Evolutionary conservation across 2,888 invertebrate species (phyloP).

Genomic region (Lochmaea crataegi): DNA sequence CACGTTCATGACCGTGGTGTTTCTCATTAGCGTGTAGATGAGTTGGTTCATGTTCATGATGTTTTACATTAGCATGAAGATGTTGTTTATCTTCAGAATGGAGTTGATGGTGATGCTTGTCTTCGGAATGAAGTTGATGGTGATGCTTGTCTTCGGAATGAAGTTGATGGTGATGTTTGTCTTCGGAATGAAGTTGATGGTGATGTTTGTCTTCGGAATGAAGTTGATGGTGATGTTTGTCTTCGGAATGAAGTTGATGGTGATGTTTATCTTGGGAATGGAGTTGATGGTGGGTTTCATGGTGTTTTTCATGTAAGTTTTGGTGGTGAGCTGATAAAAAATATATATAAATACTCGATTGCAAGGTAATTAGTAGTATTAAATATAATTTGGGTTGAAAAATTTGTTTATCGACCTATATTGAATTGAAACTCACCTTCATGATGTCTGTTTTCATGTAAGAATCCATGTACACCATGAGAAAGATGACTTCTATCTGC

Average conservation of each 20-base stretch:
- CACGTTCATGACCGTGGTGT: conserved; percentile 5
- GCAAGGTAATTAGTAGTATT: too few species aligned
- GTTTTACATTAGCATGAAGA: conserved; percentile 9
- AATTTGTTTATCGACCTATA: too few species aligned
- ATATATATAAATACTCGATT: background rate
- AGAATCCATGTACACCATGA: background rate
- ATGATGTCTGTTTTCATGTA: background rate
- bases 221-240: background rate
- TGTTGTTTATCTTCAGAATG: conserved; percentile 19
- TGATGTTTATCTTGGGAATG: conserved; percentile 21
- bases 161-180: conserved; percentile 23
- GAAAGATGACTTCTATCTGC: background rate
- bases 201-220: conserved; percentile 4
- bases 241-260: conserved; percentile 8
- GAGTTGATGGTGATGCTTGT: background rate
- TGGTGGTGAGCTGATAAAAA: background rate
- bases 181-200: background rate
- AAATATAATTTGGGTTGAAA: too few species aligned
- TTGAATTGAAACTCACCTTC: background rate
- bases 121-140: background rate
- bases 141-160: conserved; percentile 3
- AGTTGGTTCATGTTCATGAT: conserved; percentile 2
- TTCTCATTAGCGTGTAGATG: conserved; percentile 14
- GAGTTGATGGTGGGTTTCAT: conserved; percentile 13
- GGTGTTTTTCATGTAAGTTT: conserved; percentile 9